phyloP scores from a whole-genome alignment of 1,140 invertebrate species.

The Hestina assimilis region DNA sequence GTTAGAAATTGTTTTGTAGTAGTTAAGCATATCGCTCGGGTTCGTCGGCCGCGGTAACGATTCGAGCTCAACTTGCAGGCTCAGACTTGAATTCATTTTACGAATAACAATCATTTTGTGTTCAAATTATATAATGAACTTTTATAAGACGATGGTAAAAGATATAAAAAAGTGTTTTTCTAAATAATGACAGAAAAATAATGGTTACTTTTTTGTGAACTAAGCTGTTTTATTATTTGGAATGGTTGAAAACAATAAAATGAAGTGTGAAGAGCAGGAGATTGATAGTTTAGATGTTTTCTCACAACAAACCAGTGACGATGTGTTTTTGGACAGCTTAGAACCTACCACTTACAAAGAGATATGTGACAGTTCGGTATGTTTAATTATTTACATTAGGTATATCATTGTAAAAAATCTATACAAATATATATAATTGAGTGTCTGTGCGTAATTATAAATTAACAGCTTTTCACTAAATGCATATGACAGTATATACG shows the following conservation, averaged over 20 bases:
- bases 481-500: no score
- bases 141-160: no score
- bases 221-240: conserved; percentile 25
- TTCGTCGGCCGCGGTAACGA: conserved; percentile 63
- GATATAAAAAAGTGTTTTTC: no score
- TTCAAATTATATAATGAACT: not conserved
- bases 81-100: conserved; percentile 2
- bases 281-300: conserved; percentile 66
- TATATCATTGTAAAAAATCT: no score
- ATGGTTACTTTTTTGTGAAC: no score
- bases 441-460: no score
- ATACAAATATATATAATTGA: no score
- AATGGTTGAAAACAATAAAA: conserved; percentile 59
- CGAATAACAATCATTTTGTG: conserved; percentile 6
- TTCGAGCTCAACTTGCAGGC: conserved; percentile 22
- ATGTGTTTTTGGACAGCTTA: conserved; percentile 63
- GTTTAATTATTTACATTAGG: conserved; percentile 9
- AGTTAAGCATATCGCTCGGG: conserved; percentile 66
- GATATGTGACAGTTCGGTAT: conserved; percentile 49
- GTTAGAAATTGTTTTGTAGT: conserved; percentile 53
- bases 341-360: conserved; percentile 54
- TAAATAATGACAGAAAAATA: no score
- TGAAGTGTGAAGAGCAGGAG: conserved; percentile 56
- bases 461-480: no score
- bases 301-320: conserved; percentile 40